phyloP scores from a whole-genome alignment of 1,140 invertebrate species.

The Megalopta genalis region DNA sequence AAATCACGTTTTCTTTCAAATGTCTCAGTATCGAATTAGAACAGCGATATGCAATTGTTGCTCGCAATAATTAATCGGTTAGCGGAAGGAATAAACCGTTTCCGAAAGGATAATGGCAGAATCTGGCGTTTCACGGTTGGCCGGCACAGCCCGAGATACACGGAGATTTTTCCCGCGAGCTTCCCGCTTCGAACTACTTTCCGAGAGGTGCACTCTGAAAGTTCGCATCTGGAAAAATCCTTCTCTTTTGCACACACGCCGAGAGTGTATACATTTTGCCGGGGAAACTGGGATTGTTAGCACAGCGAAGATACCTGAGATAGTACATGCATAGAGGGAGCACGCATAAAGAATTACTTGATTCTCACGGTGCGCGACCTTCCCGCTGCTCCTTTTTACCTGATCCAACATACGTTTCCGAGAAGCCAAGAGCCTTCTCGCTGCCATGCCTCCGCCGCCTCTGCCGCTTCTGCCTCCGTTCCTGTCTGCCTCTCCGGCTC shows the following conservation, averaged over 20 bases:
- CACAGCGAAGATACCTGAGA: constrained; percentile 13
- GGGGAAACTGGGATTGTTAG: constrained; percentile 24
- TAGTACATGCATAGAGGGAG: constrained; percentile 11
- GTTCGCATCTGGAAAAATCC: neutral
- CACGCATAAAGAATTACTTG: constrained; percentile 37
- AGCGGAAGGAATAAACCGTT: too few relatives aligned
- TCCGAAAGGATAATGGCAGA: neutral
- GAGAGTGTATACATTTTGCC: neutral
- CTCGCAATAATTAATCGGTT: too few relatives aligned
- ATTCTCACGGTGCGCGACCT: constrained; percentile 21
- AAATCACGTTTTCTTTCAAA: too few relatives aligned
- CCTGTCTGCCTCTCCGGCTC: too few relatives aligned
- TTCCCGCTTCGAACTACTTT: neutral
- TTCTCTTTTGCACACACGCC: neutral
- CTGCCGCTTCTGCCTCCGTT: neutral
- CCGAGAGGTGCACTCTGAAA: neutral
- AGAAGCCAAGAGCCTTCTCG: neutral
- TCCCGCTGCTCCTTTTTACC: neutral
- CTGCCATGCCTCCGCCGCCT: too few relatives aligned
- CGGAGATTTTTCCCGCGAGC: neutral
- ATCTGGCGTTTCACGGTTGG: neutral
- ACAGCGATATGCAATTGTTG: too few relatives aligned
- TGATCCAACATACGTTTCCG: constrained; percentile 6
- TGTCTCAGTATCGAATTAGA: too few relatives aligned
- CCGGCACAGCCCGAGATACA: neutral